Base-by-base conservation (phyloP, 2,888 invertebrate genomes). In the Psylliodes chrysocephalus region DNA sequence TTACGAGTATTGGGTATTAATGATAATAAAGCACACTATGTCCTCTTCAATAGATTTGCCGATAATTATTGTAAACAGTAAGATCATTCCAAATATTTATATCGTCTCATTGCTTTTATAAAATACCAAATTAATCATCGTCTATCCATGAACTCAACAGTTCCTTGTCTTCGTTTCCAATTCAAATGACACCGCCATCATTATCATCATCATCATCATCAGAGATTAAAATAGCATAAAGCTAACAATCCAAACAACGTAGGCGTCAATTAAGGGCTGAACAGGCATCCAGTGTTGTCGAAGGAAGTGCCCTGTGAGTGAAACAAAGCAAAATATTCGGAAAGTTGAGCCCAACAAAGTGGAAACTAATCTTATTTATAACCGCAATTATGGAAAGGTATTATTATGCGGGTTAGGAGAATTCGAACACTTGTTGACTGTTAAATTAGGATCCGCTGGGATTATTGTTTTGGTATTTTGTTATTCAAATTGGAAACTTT, bases 311-410 rank as follows among this genome's bases (percentile, higher is more conserved):
- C 19, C 64, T 64, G 25, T 60, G 63, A 70, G 71, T 69, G 65
- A 75, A 77, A 77, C 77, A 77, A 77, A 74, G 77, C 75, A 68
- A 72, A 74, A 75, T 74, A 77, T 75, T 75, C 72, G 57, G 68
- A 72, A 76, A 75, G 72, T 76, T 69, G 70, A 70, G 70, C 71
- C 65, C 71, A 74, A 72, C 77, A 76, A 77, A 77, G 69, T 75
- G 76, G 77, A 77, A 77, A 77, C 73, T 77, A 77, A 77, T 77
- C 75, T 75, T 75, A 77, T 77, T 76, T 75, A 76, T 73, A 71
- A 74, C 75, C 73, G 70, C 75, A 76, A 75, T 77, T 76, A 77
- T 72, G 72, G 72, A 72, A 74, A 73, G 75, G 74, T 72, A 75
- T 71, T 71, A 63, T 3, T 42, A 42, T 18, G 2, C 35, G 10